Percentiles rank a stretch among this genome's conserved stretches.
Conservation (phyloP, 1,140 invertebrate genomes). For the Whitmania pigra region DNA sequence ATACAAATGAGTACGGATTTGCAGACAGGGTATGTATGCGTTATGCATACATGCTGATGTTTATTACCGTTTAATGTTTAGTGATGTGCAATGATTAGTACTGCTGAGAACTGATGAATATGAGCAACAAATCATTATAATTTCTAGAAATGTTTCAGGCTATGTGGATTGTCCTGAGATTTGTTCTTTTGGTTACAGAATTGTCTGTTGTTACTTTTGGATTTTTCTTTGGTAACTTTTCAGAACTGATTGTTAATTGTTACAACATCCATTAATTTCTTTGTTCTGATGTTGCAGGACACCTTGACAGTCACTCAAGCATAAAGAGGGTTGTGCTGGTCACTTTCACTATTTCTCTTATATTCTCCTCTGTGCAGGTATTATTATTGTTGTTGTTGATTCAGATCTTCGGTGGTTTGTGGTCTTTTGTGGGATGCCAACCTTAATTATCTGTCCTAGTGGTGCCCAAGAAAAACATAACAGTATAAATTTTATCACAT, state of each 20-base stretch:
- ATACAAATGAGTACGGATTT: not conserved
- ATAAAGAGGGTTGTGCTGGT: not conserved
- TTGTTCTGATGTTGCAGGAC: no score
- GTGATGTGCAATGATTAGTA: no score
- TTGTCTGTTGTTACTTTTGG: constrained; percentile 13
- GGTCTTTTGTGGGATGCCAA: no score
- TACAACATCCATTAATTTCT: no score
- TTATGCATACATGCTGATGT: no score
- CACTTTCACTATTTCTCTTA: not conserved
- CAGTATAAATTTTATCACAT: no score
- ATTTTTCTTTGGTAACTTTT: constrained; percentile 4
- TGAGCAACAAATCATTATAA: not conserved
- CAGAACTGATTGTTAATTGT: no score
- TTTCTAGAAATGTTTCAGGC: not conserved
- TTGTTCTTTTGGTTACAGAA: constrained; percentile 9
- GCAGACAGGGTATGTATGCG: not conserved
- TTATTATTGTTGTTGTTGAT: constrained; percentile 2
- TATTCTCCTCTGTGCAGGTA: no score
- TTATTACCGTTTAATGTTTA: no score
- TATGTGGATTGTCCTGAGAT: constrained; percentile 6
- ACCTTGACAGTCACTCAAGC: no score
- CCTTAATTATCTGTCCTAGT: no score
- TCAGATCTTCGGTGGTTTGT: not conserved
- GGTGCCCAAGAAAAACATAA: no score
- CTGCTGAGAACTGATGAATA: not conserved